Evolutionary conservation across 1,140 invertebrate genomes (phyloP).

Genomic region (Parapsyche elsis): DNA sequence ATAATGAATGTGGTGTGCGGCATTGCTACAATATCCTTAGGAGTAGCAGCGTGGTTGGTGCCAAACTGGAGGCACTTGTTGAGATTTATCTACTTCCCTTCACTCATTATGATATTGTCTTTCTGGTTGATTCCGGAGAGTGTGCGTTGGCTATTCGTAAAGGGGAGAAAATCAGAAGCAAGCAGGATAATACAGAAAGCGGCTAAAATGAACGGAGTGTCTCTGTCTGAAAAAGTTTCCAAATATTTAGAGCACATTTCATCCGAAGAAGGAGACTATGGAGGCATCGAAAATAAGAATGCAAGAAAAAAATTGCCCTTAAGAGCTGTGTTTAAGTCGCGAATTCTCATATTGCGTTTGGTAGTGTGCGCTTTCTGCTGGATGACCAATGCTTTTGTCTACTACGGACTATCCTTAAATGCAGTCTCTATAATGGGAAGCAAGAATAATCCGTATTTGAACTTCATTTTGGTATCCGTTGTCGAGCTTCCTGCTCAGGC

Average conservation of each 20-base stretch:
- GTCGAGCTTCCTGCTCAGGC: constrained; percentile 70
- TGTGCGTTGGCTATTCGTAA: constrained; percentile 75
- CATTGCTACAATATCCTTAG: constrained; percentile 72
- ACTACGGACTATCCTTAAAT: constrained; percentile 75
- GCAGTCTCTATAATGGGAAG: constrained; percentile 72
- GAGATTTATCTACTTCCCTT: constrained; percentile 71
- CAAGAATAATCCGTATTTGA: constrained; percentile 64
- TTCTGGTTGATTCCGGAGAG: constrained; percentile 70
- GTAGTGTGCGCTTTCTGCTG: constrained; percentile 67
- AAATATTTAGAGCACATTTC: constrained; percentile 44
- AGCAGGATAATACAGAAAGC: constrained; percentile 70
- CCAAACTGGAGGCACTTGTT: constrained; percentile 74
- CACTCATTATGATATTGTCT: constrained; percentile 69
- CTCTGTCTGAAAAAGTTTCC: constrained; percentile 63
- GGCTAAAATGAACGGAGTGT: constrained; percentile 75
- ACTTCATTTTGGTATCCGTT: constrained; percentile 66
- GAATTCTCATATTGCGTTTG: constrained; percentile 63
- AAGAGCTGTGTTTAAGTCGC: constrained; percentile 60
- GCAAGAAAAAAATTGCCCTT: constrained; percentile 55
- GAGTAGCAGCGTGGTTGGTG: constrained; percentile 71
- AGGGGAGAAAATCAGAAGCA: constrained; percentile 74
- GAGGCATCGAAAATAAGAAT: neutral
- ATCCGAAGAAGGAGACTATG: neutral
- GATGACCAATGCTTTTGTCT: constrained; percentile 69
- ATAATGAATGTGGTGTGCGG: constrained; percentile 74